A percentile compares a stretch with the other conserved stretches of the same genome.
These are phyloP conservation scores for Esox niger DNA, from an alignment of 2,113 vertebrate species.

Conservation along the genomic window DNA sequence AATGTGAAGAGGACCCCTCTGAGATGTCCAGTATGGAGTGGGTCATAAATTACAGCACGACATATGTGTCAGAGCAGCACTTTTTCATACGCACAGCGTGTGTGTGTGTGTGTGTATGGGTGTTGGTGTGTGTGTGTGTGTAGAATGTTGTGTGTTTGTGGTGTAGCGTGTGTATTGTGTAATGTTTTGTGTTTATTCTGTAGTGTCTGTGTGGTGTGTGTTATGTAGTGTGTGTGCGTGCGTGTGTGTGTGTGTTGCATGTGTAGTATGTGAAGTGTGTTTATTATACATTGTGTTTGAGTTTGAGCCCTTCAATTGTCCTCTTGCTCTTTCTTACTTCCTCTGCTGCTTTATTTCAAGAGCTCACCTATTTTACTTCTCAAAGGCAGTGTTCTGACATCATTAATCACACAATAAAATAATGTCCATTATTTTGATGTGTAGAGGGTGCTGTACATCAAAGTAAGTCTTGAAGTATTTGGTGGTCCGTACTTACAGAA, in stretches of 20 bases:
- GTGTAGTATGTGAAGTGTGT: neutral
- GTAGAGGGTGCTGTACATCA: too few species aligned
- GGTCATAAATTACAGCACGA: slow-evolving; percentile 84
- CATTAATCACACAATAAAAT: too few species aligned
- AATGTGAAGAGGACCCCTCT: slow-evolving; percentile 71
- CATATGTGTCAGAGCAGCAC: slow-evolving; percentile 74
- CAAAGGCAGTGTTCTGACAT: too few species aligned
- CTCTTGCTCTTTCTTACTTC: neutral
- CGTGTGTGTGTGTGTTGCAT: slow-evolving; percentile 5
- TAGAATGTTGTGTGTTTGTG: neutral
- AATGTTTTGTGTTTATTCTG: neutral
- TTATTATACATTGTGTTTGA: too few species aligned
- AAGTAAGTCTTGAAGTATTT: too few species aligned
- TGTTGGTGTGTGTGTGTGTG: slow-evolving; percentile 9
- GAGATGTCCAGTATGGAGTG: slow-evolving; percentile 65
- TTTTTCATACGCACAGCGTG: slow-evolving; percentile 38
- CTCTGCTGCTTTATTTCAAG: too few species aligned
- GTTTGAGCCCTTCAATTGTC: neutral
- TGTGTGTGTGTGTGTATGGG: neutral
- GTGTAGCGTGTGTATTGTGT: neutral
- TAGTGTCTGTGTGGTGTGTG: slow-evolving; percentile 5
- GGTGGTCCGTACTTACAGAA: too few species aligned
- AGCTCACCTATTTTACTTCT: too few species aligned
- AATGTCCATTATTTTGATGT: too few species aligned
- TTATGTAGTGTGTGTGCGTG: slow-evolving; percentile 1